Evolutionary conservation across 2,888 invertebrate genomes (phyloP).

Genomic region (Aspidapion aeneum): DNA sequence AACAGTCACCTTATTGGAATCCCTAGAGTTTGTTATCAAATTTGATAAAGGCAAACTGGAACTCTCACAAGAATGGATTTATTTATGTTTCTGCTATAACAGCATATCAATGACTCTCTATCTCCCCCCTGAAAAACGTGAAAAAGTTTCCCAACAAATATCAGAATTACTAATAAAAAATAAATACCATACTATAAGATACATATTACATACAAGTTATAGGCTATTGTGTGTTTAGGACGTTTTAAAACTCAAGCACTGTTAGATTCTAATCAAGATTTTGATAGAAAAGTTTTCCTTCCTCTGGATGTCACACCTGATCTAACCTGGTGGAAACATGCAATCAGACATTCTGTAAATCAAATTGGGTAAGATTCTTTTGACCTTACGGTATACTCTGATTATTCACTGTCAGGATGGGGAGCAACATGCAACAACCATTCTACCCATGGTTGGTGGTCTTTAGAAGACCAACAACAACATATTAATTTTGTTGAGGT

Average conservation of each 20-base stretch:
- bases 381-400: conserved; percentile 28
- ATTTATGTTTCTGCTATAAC: conserved; percentile 25
- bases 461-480: not conserved
- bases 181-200: not conserved
- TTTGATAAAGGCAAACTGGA: conserved; percentile 18
- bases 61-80: conserved; percentile 17
- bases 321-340: conserved; percentile 12
- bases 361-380: not conserved
- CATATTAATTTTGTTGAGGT: conserved; percentile 6
- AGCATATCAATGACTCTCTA: conserved; percentile 10
- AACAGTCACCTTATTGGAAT: conserved; percentile 12
- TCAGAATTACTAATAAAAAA: conserved; percentile 7
- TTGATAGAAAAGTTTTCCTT: conserved; percentile 15
- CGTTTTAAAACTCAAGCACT: conserved; percentile 21
- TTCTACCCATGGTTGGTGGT: not conserved
- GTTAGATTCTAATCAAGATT: conserved; percentile 16
- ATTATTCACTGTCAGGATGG: conserved; percentile 30
- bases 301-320: conserved; percentile 4
- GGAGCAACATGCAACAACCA: conserved; percentile 20
- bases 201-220: not conserved
- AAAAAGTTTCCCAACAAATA: conserved; percentile 8
- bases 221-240: conserved; percentile 8
- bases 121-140: conserved; percentile 7
- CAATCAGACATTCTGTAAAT: conserved; percentile 11
- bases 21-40: conserved; percentile 26